Evolutionary conservation across 2,113 vertebrate species (phyloP), one percentile per base, ranked within the genome.

Genomic region (Electrona antarctica): DNA sequence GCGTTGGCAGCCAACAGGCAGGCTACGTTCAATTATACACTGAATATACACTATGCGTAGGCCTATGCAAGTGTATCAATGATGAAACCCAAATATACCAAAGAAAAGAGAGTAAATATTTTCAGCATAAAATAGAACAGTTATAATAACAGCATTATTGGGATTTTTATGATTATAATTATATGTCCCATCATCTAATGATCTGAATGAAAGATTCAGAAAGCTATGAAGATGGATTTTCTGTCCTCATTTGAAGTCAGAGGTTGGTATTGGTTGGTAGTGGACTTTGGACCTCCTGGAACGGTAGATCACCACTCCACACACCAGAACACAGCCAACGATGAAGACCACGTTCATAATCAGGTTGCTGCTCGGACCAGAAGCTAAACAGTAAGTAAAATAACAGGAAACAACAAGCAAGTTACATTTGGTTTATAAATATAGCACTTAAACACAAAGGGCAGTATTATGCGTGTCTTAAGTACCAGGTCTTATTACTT

Each of bases 281-380:
- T 71, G 67, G 21, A 59, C 49, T 13, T 3, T 75, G 60, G 71
- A 55, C 62, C 60, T 72, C 46, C 48, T 72, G 0, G 57, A 13
- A 11, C 41, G n/a, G 68, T 82, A 78, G 74, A 82, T 54, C 8
- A 80, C 69, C 6, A 41, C 74, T 49, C 33, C 77, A 12, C 64
- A 71, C 0, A 46, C 65, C 64, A 82, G 57, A 15, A 85, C 61
- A 69, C 71, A 73, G 60, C 74, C 65, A 3, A 64, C 15, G 2
- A 80, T 45, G 51, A 85, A 72, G 56, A 78, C 8, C 0, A 78
- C 0, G 74, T 85, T 85, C 60, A 46, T 6, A 60, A 48, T 60
- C 21, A 79, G 54, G n/a, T 61, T 81, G 21, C 71, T 2, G 54
- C 12, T 58, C 2, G 5, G 50, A 3, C 64, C 62, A 11, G 71